These are phyloP conservation scores for Rattus rattus DNA, from an alignment of 2,113 vertebrate genomes.

Conservation along the genomic window DNA sequence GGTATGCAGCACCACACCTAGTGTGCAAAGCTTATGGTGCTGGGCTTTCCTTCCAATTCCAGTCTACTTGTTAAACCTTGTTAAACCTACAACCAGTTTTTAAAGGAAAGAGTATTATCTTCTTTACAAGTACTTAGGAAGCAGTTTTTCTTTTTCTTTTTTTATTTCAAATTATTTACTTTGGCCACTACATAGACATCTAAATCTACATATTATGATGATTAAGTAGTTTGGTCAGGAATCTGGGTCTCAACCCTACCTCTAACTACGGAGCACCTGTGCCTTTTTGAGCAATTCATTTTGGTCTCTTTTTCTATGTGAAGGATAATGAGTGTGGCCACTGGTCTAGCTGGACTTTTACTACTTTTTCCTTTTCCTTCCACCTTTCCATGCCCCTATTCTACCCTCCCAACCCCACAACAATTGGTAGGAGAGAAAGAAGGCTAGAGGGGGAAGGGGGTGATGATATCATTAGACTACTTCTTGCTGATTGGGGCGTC, in stretches of 20 bases:
- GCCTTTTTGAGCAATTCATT: neutral
- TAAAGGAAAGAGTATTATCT: slow-evolving; percentile 40
- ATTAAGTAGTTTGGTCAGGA: neutral
- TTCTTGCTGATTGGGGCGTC: too few species aligned
- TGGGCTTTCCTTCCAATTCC: slow-evolving; percentile 16
- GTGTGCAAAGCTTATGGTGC: neutral
- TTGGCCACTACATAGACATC: neutral
- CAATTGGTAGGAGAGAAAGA: too few species aligned
- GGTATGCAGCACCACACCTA: neutral
- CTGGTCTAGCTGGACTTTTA: neutral
- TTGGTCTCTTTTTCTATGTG: neutral
- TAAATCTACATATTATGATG: neutral
- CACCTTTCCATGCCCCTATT: too few species aligned
- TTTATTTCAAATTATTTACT: slow-evolving; percentile 29
- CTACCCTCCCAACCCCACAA: too few species aligned
- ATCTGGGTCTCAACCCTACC: slow-evolving; percentile 3
- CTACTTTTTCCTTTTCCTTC: too few species aligned
- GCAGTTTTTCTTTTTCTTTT: slow-evolving; percentile 46
- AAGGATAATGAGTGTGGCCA: neutral
- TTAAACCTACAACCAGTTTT: neutral
- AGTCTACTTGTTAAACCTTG: slow-evolving; percentile 45
- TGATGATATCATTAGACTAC: too few species aligned
- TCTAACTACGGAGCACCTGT: neutral
- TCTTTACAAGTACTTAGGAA: neutral
- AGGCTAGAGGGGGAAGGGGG: too few species aligned